Percentiles rank a stretch among this genome's conserved stretches.
These are phyloP conservation scores for Mythimna pallens DNA, from an alignment of 2,888 invertebrate species.

Conservation along the genomic window DNA sequence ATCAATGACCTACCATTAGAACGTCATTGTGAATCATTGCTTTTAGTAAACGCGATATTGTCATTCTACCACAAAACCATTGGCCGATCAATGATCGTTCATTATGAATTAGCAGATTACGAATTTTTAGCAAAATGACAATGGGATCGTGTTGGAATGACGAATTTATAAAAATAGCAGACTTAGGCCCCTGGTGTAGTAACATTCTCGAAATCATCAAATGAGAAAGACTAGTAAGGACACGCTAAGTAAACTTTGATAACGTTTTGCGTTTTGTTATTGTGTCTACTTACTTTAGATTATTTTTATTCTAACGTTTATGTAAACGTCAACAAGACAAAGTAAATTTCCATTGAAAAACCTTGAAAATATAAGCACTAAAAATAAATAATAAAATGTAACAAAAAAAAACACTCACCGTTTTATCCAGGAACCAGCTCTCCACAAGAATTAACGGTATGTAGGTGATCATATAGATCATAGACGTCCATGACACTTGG, in stretches of 20 bases:
- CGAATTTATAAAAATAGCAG: too few species aligned
- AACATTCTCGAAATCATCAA: neutral
- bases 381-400: neutral
- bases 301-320: neutral
- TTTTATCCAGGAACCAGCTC: constrained; percentile 97
- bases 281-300: neutral
- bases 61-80: too few species aligned
- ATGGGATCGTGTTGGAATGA: too few species aligned
- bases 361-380: too few species aligned
- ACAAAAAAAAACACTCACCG: constrained; percentile 91
- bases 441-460: constrained; percentile 99
- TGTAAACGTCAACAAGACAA: neutral
- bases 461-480: constrained; percentile 99
- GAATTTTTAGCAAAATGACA: too few species aligned
- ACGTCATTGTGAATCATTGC: too few species aligned
- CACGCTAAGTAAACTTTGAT: neutral
- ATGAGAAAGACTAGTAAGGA: neutral
- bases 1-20: too few species aligned
- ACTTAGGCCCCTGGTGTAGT: too few species aligned
- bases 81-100: too few species aligned
- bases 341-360: neutral
- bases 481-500: constrained; percentile 97
- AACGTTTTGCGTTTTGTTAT: neutral
- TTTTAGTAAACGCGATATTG: too few species aligned
- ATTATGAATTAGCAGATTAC: too few species aligned